Conservation (phyloP, 2,113 vertebrate genomes). For the Toxotes chatareus region DNA sequence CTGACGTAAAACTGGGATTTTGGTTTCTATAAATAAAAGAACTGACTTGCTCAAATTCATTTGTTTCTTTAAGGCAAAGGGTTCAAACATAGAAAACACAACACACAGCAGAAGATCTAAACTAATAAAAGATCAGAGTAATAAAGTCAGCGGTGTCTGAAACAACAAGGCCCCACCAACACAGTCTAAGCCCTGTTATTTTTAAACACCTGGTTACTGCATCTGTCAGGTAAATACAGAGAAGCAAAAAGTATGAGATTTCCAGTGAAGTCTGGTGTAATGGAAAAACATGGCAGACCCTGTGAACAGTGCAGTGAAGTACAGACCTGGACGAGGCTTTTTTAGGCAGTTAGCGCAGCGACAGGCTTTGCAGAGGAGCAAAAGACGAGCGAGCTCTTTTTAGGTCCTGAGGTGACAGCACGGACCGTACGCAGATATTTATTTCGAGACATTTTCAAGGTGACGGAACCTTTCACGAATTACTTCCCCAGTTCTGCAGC, state of each 20-base stretch:
- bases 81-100: too few relatives aligned
- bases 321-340: background rate
- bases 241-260: background rate
- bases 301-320: background rate
- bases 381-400: background rate
- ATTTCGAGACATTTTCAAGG: background rate
- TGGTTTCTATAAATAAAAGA: too few relatives aligned
- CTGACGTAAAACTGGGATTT: too few relatives aligned
- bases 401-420: background rate
- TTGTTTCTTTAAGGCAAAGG: too few relatives aligned
- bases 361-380: background rate
- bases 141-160: background rate
- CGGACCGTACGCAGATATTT: background rate
- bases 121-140: background rate
- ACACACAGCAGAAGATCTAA: background rate
- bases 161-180: background rate
- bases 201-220: background rate
- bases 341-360: background rate
- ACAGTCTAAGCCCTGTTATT: background rate
- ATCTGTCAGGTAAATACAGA: background rate
- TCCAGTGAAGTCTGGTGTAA: background rate
- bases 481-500: background rate
- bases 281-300: background rate
- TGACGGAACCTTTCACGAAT: slow-evolving; percentile 5
- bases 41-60: too few relatives aligned